Evolutionary conservation across 1,140 invertebrate genomes (phyloP).

Genomic region (Penaeus chinensis): DNA sequence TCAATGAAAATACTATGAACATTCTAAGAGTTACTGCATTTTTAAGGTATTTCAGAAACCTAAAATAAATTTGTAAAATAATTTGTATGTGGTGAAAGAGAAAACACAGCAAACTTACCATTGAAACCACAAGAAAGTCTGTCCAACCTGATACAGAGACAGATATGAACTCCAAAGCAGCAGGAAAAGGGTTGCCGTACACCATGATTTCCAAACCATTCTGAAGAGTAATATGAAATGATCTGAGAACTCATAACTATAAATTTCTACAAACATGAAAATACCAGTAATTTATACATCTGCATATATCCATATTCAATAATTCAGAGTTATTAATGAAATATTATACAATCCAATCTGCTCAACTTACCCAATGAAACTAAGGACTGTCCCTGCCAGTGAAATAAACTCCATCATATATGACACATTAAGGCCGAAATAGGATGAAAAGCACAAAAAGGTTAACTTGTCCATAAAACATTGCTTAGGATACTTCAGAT

Average conservation of each 20-base stretch:
- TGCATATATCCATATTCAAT: too few relatives aligned
- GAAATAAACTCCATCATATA: constrained; percentile 80
- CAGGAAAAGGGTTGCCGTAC: constrained; percentile 74
- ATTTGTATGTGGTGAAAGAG: constrained; percentile 67
- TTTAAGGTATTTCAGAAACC: too few relatives aligned
- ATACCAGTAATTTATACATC: too few relatives aligned
- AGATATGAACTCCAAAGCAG: constrained; percentile 80
- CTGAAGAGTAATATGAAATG: constrained; percentile 69
- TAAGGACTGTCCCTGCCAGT: constrained; percentile 76
- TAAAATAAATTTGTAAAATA: background rate
- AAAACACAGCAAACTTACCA: constrained; percentile 68
- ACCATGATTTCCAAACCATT: constrained; percentile 72
- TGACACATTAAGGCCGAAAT: constrained; percentile 77
- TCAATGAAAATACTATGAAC: too few relatives aligned
- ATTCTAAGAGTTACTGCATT: too few relatives aligned
- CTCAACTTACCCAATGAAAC: constrained; percentile 75
- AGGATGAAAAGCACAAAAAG: constrained; percentile 78
- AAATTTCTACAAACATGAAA: too few relatives aligned
- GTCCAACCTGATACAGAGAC: constrained; percentile 82
- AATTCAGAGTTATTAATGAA: too few relatives aligned
- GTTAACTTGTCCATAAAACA: constrained; percentile 78
- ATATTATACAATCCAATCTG: background rate
- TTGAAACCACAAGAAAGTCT: constrained; percentile 82
- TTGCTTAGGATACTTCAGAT: constrained; percentile 67
- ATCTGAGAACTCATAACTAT: background rate